These are phyloP conservation scores for Tokudaia muenninki DNA, from an alignment of 2,797 vertebrate genomes.

Conservation along the genomic window DNA sequence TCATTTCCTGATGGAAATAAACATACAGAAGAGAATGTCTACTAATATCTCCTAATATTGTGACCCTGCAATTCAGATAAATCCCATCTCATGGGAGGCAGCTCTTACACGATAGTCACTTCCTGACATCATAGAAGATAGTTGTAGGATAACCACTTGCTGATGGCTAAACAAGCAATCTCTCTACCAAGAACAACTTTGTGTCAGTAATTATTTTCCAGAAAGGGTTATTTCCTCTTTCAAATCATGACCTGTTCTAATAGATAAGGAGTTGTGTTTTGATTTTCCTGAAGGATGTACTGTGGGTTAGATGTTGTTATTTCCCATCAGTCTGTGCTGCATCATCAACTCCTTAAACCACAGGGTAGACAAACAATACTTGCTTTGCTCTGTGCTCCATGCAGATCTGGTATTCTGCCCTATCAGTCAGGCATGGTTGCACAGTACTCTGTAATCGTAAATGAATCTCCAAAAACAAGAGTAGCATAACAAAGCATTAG, in stretches of 20 bases:
- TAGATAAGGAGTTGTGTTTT: not conserved
- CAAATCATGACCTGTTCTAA: not conserved
- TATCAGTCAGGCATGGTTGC: not conserved
- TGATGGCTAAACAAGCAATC: not conserved
- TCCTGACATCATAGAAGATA: not conserved
- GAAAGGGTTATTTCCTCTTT: not conserved
- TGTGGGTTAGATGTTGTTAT: not conserved
- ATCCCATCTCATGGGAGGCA: not conserved
- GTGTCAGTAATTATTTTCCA: not conserved
- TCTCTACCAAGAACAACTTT: not conserved
- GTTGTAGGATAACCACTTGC: not conserved
- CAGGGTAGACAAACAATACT: not conserved
- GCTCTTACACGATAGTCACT: not conserved
- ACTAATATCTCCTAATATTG: not conserved
- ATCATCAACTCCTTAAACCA: not conserved
- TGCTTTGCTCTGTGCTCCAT: not conserved
- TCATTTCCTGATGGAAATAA: not conserved
- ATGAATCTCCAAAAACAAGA: not conserved
- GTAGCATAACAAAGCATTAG: not conserved
- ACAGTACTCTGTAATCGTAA: not conserved
- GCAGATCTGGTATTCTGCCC: not conserved
- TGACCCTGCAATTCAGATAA: not conserved
- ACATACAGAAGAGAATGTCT: accelerated
- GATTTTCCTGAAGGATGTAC: not conserved
- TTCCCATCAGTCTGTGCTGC: not conserved